phyloP scores from a whole-genome alignment of 1,140 invertebrate genomes.

The Ylistrum balloti region DNA sequence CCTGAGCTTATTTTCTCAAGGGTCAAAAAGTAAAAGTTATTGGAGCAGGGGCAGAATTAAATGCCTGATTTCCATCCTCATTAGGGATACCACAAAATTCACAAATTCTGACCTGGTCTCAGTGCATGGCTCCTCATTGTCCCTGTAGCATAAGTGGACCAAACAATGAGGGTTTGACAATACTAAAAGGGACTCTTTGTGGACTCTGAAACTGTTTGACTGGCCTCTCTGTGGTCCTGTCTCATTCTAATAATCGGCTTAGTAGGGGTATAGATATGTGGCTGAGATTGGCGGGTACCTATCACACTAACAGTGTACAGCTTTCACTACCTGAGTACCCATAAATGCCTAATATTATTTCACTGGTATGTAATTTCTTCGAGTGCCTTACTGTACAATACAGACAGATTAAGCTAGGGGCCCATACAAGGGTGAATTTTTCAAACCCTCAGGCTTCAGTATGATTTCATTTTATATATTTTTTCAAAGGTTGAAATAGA shows the following conservation, averaged over 20 bases:
- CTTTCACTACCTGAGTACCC: conserved; percentile 24
- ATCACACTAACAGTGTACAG: background rate
- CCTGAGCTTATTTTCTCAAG: background rate
- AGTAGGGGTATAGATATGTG: background rate
- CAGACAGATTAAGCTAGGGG: background rate
- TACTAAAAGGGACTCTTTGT: conserved; percentile 19
- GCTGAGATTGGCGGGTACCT: background rate
- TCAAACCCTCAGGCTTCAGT: no score
- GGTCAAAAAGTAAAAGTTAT: conserved; percentile 22
- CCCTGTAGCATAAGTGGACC: background rate
- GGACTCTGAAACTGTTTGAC: background rate
- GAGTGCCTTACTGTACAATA: conserved; percentile 26
- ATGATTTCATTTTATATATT: no score
- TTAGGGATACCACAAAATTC: background rate
- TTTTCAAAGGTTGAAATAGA: background rate
- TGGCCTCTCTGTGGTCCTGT: background rate
- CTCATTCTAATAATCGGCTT: conserved; percentile 9
- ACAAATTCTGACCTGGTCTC: background rate
- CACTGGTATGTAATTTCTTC: background rate
- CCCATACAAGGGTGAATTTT: background rate
- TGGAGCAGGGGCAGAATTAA: background rate
- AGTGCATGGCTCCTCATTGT: background rate
- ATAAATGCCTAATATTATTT: conserved; percentile 35
- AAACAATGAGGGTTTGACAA: conserved; percentile 2
- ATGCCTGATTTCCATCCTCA: background rate